phyloP scores from a whole-genome alignment of 30 jellyfish, hydroid and myxozoan genomes.

The Sanderia malayensis region DNA sequence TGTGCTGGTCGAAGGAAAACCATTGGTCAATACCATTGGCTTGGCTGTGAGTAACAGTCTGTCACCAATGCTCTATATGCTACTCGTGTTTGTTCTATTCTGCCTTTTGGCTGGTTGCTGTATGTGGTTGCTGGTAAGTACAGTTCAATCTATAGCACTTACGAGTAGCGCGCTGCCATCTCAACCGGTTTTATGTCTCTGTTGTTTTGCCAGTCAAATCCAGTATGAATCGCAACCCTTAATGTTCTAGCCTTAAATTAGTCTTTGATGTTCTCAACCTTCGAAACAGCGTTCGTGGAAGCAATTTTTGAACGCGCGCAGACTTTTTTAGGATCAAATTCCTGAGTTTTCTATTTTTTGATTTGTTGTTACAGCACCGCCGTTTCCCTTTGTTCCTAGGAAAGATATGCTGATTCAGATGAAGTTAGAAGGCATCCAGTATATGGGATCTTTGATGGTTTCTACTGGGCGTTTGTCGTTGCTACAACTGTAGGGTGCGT shows the following conservation, averaged over 20 bases:
- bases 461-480: constrained; percentile 60
- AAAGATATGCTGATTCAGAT: constrained; percentile 27
- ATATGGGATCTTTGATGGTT: constrained; percentile 45
- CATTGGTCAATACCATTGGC: constrained; percentile 29
- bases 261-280: too few relatives aligned
- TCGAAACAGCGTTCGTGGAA: too few relatives aligned
- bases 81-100: constrained; percentile 25
- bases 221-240: too few relatives aligned
- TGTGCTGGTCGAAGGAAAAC: constrained; percentile 48
- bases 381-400: constrained; percentile 15
- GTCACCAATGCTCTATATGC: neutral
- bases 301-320: too few relatives aligned
- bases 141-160: too few relatives aligned
- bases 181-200: too few relatives aligned
- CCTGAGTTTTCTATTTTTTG: too few relatives aligned
- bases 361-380: too few relatives aligned
- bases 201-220: too few relatives aligned
- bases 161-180: too few relatives aligned
- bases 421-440: constrained; percentile 5
- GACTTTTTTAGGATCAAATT: too few relatives aligned
- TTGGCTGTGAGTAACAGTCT: constrained; percentile 3
- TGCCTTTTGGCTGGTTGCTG: constrained; percentile 40
- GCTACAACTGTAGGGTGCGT: constrained; percentile 67
- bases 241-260: too few relatives aligned
- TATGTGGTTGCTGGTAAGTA: constrained; percentile 47